Conservation (phyloP, 2,797 vertebrate species). For the Uromys caudimaculatus region DNA sequence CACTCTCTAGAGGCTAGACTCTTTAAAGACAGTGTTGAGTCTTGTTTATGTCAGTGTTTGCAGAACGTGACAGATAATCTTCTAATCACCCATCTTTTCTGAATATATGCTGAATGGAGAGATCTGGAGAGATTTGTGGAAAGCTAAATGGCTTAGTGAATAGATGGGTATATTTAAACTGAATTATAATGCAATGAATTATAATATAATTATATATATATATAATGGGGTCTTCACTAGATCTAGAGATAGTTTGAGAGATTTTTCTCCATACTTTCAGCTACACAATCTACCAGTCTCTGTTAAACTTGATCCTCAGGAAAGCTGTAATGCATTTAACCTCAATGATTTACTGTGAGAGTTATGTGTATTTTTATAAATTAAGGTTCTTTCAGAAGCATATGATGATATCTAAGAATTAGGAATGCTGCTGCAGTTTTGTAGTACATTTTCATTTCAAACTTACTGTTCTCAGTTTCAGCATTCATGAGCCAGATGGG, state of each 20-base stretch:
- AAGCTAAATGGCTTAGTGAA: background rate
- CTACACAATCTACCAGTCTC: background rate
- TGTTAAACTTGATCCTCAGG: slow-evolving; percentile 8
- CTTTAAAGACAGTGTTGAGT: background rate
- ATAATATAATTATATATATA: no score
- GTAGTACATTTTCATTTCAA: background rate
- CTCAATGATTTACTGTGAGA: background rate
- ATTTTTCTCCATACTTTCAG: slow-evolving; percentile 6
- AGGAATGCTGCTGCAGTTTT: background rate
- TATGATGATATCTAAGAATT: background rate
- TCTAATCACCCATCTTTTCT: background rate
- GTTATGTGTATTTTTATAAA: background rate
- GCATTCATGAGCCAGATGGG: background rate
- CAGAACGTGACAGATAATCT: background rate
- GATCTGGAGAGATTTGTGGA: background rate
- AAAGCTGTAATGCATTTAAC: background rate
- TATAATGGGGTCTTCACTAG: background rate
- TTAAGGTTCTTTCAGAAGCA: background rate
- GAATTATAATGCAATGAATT: background rate
- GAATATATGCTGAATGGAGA: background rate
- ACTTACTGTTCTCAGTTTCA: slow-evolving; percentile 31
- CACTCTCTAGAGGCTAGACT: background rate
- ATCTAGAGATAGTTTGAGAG: background rate
- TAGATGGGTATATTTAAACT: background rate
- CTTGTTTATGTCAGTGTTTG: background rate